Conservation (phyloP, 2,888 invertebrate species). For the Kuschelorhynchus macadamiae region DNA sequence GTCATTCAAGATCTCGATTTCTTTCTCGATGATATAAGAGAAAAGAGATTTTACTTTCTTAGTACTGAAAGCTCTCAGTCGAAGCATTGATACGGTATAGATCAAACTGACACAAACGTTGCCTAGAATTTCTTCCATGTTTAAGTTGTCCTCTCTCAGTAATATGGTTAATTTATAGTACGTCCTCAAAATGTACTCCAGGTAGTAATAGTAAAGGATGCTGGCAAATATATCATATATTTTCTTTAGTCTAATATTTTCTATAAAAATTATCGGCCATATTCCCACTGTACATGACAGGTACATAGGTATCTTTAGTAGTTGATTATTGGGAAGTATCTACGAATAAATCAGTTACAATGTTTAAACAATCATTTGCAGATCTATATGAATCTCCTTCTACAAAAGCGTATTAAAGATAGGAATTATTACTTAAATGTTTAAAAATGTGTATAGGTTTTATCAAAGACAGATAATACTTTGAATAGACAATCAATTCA, state of each 20-base stretch:
- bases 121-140: conserved; percentile 44
- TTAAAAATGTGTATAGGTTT: no score
- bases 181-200: conserved; percentile 42
- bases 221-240: conserved; percentile 23
- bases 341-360: no score
- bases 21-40: conserved; percentile 31
- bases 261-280: conserved; percentile 39
- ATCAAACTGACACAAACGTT: conserved; percentile 49
- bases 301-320: conserved; percentile 44
- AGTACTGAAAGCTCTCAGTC: conserved; percentile 36
- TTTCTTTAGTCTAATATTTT: conserved; percentile 20
- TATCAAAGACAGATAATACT: no score
- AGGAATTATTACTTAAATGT: no score
- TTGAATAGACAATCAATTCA: no score
- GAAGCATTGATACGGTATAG: conserved; percentile 42
- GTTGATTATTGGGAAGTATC: conserved; percentile 37
- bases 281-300: conserved; percentile 33
- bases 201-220: conserved; percentile 34
- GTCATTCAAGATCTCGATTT: conserved; percentile 33
- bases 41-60: conserved; percentile 28
- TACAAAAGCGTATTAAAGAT: no score
- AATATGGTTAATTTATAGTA: conserved; percentile 41
- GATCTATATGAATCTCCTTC: no score
- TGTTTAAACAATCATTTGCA: no score
- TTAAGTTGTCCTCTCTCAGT: conserved; percentile 31